A percentile compares a stretch with the other conserved stretches of the same genome.
Conservation (phyloP, 2,113 vertebrate genomes). For the Aldabrachelys gigantea region DNA sequence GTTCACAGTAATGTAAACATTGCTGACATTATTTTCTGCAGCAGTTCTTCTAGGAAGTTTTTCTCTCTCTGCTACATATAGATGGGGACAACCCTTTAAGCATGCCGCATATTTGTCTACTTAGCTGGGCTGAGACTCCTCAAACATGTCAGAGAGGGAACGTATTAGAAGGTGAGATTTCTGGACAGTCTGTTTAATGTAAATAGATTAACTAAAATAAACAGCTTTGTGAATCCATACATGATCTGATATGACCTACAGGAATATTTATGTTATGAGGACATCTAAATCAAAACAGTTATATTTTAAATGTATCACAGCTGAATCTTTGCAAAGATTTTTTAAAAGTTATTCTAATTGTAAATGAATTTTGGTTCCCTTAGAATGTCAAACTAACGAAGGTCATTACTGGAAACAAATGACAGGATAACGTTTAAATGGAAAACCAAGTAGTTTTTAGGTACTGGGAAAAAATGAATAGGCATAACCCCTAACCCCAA, state of each 20-base stretch:
- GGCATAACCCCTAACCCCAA: not conserved
- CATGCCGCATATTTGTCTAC: not conserved
- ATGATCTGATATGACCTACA: not conserved
- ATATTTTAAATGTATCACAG: not conserved
- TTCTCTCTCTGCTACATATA: not conserved
- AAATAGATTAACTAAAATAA: not conserved
- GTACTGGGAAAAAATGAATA: not conserved
- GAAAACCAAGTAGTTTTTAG: not conserved
- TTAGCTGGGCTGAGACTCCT: not conserved
- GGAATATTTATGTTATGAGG: not conserved
- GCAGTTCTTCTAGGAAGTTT: not conserved
- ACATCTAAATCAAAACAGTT: not conserved
- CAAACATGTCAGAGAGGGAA: not conserved
- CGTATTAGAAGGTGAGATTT: not conserved
- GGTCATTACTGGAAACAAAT: not conserved
- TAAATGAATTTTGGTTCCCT: not conserved
- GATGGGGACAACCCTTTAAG: not conserved
- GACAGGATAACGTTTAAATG: slow-evolving; percentile 11
- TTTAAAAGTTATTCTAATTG: not conserved
- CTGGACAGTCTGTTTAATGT: not conserved
- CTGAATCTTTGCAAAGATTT: not conserved
- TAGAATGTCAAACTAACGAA: slow-evolving; percentile 4
- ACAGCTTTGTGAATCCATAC: not conserved
- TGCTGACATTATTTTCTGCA: not conserved
- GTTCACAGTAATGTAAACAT: not conserved